Conservation (phyloP, 2,113 vertebrate genomes). For the Solea senegalensis region DNA sequence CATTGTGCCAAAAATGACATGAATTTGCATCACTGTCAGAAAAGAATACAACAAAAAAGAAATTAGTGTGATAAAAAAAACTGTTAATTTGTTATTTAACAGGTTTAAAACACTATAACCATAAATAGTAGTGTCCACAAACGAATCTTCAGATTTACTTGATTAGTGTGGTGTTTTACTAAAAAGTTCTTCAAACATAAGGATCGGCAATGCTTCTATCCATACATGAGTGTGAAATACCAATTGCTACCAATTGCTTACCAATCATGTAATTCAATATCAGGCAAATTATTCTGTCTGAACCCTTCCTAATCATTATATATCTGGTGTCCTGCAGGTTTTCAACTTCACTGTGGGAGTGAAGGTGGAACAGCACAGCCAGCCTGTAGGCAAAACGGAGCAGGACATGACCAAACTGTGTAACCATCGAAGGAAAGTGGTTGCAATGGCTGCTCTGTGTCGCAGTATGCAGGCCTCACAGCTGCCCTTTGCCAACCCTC, state of each 20-base stretch:
- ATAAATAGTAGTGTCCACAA: neutral
- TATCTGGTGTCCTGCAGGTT: constrained; percentile 76
- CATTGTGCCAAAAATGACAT: too few relatives aligned
- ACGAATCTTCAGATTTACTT: too few relatives aligned
- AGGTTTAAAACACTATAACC: neutral
- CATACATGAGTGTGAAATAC: neutral
- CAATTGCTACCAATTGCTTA: neutral
- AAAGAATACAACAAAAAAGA: too few relatives aligned
- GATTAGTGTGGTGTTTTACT: too few relatives aligned
- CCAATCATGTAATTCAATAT: neutral
- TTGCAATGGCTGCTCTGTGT: constrained; percentile 91
- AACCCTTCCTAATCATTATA: neutral
- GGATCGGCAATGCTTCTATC: neutral
- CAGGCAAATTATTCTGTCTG: neutral
- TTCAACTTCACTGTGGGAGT: constrained; percentile 90
- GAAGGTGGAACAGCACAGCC: constrained; percentile 84
- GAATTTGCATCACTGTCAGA: too few relatives aligned
- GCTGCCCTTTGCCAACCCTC: constrained; percentile 69
- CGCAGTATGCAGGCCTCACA: constrained; percentile 89
- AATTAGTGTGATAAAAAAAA: too few relatives aligned
- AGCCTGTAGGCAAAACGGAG: constrained; percentile 86
- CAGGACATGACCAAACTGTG: constrained; percentile 97
- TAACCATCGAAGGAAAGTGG: constrained; percentile 94
- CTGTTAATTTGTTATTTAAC: too few relatives aligned
- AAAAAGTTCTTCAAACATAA: neutral